phyloP scores from a whole-genome alignment of 2,888 invertebrate species.

The Scaptodrosophila latifasciaeformis region DNA sequence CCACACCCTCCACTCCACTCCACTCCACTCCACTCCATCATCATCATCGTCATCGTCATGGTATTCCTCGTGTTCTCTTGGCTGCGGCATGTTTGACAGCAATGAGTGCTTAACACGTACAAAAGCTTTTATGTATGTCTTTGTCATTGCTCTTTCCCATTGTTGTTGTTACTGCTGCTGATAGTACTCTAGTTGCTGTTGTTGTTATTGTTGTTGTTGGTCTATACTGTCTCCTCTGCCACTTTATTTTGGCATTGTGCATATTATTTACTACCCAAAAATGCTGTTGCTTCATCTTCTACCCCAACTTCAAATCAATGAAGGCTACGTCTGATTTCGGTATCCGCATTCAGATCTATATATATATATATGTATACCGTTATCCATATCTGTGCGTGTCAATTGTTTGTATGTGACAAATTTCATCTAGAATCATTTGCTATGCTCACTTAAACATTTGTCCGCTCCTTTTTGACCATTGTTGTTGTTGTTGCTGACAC shows the following conservation, averaged over 20 bases:
- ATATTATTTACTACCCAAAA: slow-evolving; percentile 51
- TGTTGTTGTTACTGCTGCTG: slow-evolving; percentile 17
- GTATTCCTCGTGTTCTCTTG: slow-evolving; percentile 16
- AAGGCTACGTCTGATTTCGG: slow-evolving; percentile 24
- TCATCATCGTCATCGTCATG: slow-evolving; percentile 9
- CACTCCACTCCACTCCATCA: slow-evolving; percentile 40
- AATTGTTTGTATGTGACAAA: slow-evolving; percentile 39
- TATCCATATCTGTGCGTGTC: slow-evolving; percentile 14
- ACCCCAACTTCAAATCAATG: slow-evolving; percentile 35
- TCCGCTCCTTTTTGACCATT: slow-evolving; percentile 1
- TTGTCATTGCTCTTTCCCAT: slow-evolving; percentile 35
- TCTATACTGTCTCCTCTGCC: slow-evolving; percentile 51
- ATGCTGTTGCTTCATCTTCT: slow-evolving; percentile 29
- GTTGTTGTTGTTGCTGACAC: slow-evolving; percentile 18
- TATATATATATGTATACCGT: slow-evolving; percentile 8
- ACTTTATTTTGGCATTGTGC: slow-evolving; percentile 65
- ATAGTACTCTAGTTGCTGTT: background rate
- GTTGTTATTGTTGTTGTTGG: background rate
- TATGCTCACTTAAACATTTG: slow-evolving; percentile 49
- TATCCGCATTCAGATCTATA: slow-evolving; percentile 5
- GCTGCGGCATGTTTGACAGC: slow-evolving; percentile 59
- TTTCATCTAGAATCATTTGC: slow-evolving; percentile 59
- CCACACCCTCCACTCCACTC: too few relatives aligned
- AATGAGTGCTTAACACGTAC: slow-evolving; percentile 66
- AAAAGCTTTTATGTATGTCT: slow-evolving; percentile 55